Conservation (phyloP, 1,140 invertebrate genomes). For the Magallana gigas region DNA sequence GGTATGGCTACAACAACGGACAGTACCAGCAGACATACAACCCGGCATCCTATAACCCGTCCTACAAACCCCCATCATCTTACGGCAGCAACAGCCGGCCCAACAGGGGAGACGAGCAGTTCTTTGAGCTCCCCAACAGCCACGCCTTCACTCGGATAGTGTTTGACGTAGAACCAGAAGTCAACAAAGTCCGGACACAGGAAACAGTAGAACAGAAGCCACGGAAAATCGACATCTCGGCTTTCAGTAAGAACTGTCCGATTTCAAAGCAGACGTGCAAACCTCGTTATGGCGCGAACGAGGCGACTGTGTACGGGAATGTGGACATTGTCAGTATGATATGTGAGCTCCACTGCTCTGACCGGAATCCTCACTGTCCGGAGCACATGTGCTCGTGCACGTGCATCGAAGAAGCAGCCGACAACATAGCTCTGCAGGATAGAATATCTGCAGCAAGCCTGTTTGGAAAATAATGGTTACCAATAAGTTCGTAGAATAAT, state of each 20-base stretch:
- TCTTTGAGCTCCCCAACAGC: conserved; percentile 25
- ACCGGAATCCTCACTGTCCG: conserved; percentile 31
- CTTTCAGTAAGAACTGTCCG: conserved; percentile 17
- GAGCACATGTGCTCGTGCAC: conserved; percentile 32
- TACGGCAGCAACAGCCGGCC: background rate
- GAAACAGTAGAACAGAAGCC: background rate
- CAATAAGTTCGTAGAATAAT: no score
- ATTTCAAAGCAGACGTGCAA: background rate
- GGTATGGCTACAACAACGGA: background rate
- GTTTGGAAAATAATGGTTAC: background rate
- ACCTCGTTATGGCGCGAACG: conserved; percentile 6
- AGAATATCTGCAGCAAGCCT: conserved; percentile 12
- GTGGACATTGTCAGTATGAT: conserved; percentile 37
- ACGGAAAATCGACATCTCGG: background rate
- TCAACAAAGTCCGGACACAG: conserved; percentile 3
- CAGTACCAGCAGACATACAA: background rate
- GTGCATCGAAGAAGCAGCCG: conserved; percentile 15
- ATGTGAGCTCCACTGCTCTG: conserved; percentile 22
- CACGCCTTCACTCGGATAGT: background rate
- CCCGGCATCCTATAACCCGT: background rate
- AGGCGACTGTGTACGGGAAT: conserved; percentile 7
- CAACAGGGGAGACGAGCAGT: conserved; percentile 20
- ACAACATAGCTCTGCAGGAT: background rate
- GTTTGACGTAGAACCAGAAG: conserved; percentile 28
- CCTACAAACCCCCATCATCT: background rate